A percentile compares a stretch with the other conserved stretches of the same genome.
These are phyloP conservation scores for Zygaena filipendulae DNA, from an alignment of 2,888 invertebrate genomes.

Conservation along the genomic window DNA sequence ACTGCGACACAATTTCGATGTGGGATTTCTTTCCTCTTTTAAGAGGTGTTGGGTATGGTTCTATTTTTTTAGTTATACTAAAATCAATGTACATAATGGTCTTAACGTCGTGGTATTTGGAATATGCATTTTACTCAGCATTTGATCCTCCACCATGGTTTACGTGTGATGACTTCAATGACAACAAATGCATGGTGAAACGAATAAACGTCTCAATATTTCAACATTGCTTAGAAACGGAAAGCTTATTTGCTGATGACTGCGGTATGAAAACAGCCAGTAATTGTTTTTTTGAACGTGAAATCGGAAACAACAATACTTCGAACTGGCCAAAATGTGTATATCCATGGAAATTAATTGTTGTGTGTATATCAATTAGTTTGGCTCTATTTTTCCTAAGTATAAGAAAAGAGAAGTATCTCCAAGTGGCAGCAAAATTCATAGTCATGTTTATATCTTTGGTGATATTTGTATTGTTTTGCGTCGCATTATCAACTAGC, in stretches of 20 bases:
- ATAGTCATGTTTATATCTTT: constrained; percentile 26
- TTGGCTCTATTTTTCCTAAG: constrained; percentile 32
- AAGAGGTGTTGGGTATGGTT: constrained; percentile 36
- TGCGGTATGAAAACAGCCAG: constrained; percentile 52
- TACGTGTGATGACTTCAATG: constrained; percentile 36
- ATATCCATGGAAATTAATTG: constrained; percentile 33
- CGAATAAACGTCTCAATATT: constrained; percentile 40
- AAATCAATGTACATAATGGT: constrained; percentile 37
- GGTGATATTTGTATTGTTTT: constrained; percentile 33
- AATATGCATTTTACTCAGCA: constrained; percentile 39
- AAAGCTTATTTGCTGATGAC: constrained; percentile 36
- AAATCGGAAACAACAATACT: constrained; percentile 39
- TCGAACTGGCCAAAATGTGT: constrained; percentile 22
- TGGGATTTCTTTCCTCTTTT: constrained; percentile 53
- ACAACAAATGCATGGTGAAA: constrained; percentile 48
- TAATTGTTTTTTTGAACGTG: constrained; percentile 39
- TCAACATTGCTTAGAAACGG: constrained; percentile 50
- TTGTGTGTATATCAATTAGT: constrained; percentile 24
- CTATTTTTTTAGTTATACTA: constrained; percentile 31
- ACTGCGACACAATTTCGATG: constrained; percentile 35
- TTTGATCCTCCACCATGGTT: constrained; percentile 48
- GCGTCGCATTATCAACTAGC: constrained; percentile 36
- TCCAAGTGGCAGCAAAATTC: constrained; percentile 30
- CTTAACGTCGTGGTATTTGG: constrained; percentile 40
- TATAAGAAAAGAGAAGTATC: constrained; percentile 33